These are phyloP conservation scores for Ophion ellenae DNA, from an alignment of 2,888 invertebrate species.

Conservation along the genomic window DNA sequence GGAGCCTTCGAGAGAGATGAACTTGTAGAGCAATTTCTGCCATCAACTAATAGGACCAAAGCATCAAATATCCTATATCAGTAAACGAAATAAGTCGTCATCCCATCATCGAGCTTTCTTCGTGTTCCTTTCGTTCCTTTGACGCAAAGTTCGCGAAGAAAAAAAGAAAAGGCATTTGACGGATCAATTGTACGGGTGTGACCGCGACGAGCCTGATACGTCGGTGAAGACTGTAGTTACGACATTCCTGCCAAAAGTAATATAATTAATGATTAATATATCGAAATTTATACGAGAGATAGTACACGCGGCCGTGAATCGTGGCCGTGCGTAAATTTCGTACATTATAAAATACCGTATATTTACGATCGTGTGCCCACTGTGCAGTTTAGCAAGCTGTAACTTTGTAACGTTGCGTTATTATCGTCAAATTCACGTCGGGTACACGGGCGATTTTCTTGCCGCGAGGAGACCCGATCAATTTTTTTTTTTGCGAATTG, in stretches of 20 bases:
- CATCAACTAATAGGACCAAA: conserved; percentile 58
- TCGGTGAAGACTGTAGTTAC: conserved; percentile 75
- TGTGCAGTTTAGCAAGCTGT: conserved; percentile 6
- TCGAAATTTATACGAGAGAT: conserved; percentile 76
- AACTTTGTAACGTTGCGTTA: conserved; percentile 17
- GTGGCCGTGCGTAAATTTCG: conserved; percentile 8
- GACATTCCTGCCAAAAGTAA: conserved; percentile 83
- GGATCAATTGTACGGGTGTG: conserved; percentile 10
- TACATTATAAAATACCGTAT: background rate
- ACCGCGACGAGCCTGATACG: conserved; percentile 62
- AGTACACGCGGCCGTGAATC: conserved; percentile 10
- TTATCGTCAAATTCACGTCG: conserved; percentile 12
- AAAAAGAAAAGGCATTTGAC: conserved; percentile 13
- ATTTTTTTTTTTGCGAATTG: conserved; percentile 27
- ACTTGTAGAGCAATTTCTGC: conserved; percentile 4
- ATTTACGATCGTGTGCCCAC: background rate
- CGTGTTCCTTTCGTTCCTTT: background rate
- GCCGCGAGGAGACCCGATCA: conserved; percentile 1
- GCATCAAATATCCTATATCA: conserved; percentile 32
- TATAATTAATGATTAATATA: conserved; percentile 76
- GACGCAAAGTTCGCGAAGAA: background rate
- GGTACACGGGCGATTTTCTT: conserved; percentile 20
- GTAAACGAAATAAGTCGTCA: conserved; percentile 32
- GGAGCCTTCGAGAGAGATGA: background rate
- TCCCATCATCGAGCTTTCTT: conserved; percentile 42